These are phyloP conservation scores for Sebastiscus albofasciatus DNA, from an alignment of 2,797 vertebrate genomes.

Conservation along the genomic window DNA sequence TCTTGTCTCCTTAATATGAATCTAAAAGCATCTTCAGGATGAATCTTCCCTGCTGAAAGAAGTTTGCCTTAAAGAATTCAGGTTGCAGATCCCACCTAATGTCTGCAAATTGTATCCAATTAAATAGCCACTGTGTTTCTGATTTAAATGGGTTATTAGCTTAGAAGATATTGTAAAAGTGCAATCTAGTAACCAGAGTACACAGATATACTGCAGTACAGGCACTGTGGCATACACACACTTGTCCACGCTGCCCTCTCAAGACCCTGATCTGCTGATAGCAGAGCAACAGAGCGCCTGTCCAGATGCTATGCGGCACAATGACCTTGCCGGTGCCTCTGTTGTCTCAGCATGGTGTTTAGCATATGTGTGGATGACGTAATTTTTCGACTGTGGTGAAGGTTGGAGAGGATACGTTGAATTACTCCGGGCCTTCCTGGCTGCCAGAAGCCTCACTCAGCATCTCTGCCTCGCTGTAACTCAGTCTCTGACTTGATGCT, in stretches of 20 bases:
- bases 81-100: not conserved
- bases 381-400: slow-evolving; percentile 74
- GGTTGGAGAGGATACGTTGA: slow-evolving; percentile 79
- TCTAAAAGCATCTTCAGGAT: not conserved
- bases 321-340: slow-evolving; percentile 82
- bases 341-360: slow-evolving; percentile 79
- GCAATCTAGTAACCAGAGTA: not conserved
- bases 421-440: slow-evolving; percentile 74
- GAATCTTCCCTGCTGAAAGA: not conserved
- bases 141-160: not conserved
- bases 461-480: slow-evolving; percentile 76
- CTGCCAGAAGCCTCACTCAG: slow-evolving; percentile 80
- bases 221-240: slow-evolving; percentile 22
- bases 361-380: slow-evolving; percentile 84
- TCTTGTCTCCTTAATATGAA: not conserved
- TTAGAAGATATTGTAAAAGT: not conserved
- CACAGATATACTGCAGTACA: slow-evolving; percentile 28
- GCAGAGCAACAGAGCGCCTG: slow-evolving; percentile 52
- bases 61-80: not conserved
- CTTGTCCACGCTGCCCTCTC: slow-evolving; percentile 41
- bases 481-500: slow-evolving; percentile 73
- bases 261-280: slow-evolving; percentile 59
- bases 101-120: not conserved
- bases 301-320: slow-evolving; percentile 84
- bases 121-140: not conserved